Evolutionary conservation across 2,113 vertebrate genomes (phyloP).

Genomic region (Excalfactoria chinensis): DNA sequence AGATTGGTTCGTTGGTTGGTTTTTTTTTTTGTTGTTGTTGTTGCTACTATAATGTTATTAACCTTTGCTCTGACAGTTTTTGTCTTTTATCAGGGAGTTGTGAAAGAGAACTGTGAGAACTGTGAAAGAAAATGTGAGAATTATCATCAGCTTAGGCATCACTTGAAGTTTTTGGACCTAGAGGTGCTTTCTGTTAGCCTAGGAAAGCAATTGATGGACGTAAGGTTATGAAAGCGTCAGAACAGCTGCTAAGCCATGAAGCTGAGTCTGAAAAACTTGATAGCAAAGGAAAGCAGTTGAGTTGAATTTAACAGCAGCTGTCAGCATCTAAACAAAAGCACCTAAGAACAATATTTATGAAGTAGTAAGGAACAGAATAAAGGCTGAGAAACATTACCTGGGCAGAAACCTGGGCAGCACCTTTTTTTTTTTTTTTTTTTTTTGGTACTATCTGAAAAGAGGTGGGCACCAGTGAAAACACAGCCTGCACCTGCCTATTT

Average conservation of each 20-base stretch:
- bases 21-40: background rate
- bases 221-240: background rate
- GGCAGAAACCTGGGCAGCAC: background rate
- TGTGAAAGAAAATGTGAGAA: background rate
- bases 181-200: background rate
- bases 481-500: background rate
- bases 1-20: too few relatives aligned
- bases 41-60: background rate
- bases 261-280: background rate
- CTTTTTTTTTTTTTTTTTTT: background rate
- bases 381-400: background rate
- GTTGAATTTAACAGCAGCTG: background rate
- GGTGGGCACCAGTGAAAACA: background rate
- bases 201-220: background rate
- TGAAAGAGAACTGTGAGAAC: background rate
- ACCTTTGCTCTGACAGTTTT: background rate
- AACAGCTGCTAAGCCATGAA: background rate
- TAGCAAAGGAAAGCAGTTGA: background rate
- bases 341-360: background rate
- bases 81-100: background rate
- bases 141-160: accelerated
- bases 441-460: background rate
- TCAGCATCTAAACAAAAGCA: background rate
- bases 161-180: background rate
- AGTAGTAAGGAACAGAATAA: background rate